Evolutionary conservation across 2,797 vertebrate genomes (phyloP).

Genomic region (Crypturellus tataupa): DNA sequence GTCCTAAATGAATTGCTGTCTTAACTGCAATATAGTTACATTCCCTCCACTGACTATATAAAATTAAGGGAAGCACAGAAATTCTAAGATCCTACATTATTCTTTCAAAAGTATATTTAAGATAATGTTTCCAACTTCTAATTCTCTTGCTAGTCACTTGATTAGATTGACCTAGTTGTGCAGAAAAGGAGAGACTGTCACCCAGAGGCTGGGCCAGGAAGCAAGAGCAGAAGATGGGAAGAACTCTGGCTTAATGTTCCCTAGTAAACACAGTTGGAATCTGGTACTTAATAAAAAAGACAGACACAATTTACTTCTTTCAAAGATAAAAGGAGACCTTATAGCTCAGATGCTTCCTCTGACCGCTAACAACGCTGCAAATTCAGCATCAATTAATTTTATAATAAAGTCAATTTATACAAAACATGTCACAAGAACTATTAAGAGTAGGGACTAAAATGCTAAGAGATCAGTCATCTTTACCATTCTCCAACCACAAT

Average conservation of each 20-base stretch:
- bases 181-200: background rate
- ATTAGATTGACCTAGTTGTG: background rate
- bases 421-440: background rate
- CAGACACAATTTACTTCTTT: background rate
- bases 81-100: background rate
- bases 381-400: background rate
- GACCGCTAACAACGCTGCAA: background rate
- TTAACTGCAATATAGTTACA: background rate
- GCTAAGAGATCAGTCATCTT: constrained; percentile 6
- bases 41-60: background rate
- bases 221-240: background rate
- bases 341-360: background rate
- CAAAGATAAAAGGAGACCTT: background rate
- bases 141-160: background rate
- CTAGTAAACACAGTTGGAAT: background rate
- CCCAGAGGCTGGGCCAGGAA: background rate
- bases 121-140: background rate
- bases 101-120: background rate
- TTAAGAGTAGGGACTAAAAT: background rate
- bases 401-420: background rate
- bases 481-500: background rate
- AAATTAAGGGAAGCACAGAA: background rate
- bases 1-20: background rate
- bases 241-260: background rate
- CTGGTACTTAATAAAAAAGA: background rate